Evolutionary conservation across 2,797 vertebrate species (phyloP).

Genomic region (Cephalopachus bancanus): DNA sequence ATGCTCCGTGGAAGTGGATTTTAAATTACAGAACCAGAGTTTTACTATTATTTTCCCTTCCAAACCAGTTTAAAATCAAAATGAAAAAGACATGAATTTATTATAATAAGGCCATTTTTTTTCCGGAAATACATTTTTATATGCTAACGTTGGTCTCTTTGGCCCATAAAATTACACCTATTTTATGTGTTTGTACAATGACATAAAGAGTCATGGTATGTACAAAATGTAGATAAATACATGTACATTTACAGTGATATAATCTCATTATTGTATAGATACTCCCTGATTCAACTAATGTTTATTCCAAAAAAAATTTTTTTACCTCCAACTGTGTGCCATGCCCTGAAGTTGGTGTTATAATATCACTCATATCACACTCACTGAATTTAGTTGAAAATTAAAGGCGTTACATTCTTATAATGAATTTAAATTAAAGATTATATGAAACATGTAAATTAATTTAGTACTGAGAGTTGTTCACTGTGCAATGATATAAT

Average conservation of each 20-base stretch:
- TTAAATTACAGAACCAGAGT: neutral
- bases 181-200: neutral
- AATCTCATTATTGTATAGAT: neutral
- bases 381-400: constrained; percentile 48
- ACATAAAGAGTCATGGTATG: neutral
- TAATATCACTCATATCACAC: neutral
- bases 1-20: neutral
- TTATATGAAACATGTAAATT: neutral
- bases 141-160: neutral
- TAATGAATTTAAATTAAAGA: constrained; percentile 33
- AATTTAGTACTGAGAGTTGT: neutral
- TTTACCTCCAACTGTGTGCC: neutral
- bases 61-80: constrained; percentile 5
- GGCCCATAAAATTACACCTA: neutral
- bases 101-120: neutral
- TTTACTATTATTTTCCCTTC: constrained; percentile 9
- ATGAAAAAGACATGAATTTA: neutral
- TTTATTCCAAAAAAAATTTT: constrained; percentile 27
- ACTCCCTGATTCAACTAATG: neutral
- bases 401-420: constrained; percentile 23
- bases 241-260: constrained; percentile 39
- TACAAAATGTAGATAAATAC: constrained; percentile 59
- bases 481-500: neutral
- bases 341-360: neutral
- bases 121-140: neutral